Percentiles rank a stretch among this genome's conserved stretches.
These are phyloP conservation scores for Anseranas semipalmata DNA, from an alignment of 2,113 vertebrate genomes.

Conservation along the genomic window DNA sequence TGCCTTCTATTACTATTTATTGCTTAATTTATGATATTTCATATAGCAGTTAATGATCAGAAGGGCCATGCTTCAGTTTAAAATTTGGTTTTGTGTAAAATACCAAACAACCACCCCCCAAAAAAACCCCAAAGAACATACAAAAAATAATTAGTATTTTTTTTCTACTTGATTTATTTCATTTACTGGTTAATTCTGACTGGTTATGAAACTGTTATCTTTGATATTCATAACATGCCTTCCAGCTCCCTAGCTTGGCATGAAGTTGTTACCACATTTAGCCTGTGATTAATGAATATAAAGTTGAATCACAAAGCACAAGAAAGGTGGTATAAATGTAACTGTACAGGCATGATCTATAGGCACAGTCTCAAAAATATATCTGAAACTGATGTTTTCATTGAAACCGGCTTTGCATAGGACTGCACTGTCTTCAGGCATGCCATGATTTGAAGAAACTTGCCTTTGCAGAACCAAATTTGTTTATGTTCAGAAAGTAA, in stretches of 20 bases:
- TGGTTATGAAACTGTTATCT: not conserved
- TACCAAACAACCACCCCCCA: not conserved
- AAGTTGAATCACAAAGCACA: not conserved
- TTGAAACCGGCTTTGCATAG: not conserved
- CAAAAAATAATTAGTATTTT: not conserved
- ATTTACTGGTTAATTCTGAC: not conserved
- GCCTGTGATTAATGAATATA: not conserved
- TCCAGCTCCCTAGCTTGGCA: not conserved
- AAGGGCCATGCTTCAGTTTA: not conserved
- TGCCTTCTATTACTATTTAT: not conserved
- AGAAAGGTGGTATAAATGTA: not conserved
- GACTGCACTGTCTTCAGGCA: not conserved
- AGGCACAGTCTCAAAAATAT: not conserved
- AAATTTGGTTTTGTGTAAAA: not conserved
- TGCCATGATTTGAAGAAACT: not conserved
- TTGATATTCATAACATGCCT: fast-evolving
- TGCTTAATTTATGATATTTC: not conserved
- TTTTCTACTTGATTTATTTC: not conserved
- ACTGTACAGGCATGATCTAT: not conserved
- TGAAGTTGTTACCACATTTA: not conserved
- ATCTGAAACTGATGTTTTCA: not conserved
- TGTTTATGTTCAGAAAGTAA: not conserved
- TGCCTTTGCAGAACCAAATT: not conserved
- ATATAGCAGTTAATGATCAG: not conserved
- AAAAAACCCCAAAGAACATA: not conserved